These are phyloP conservation scores for Mizuhopecten yessoensis DNA, from an alignment of 1,140 invertebrate species.

Conservation along the genomic window DNA sequence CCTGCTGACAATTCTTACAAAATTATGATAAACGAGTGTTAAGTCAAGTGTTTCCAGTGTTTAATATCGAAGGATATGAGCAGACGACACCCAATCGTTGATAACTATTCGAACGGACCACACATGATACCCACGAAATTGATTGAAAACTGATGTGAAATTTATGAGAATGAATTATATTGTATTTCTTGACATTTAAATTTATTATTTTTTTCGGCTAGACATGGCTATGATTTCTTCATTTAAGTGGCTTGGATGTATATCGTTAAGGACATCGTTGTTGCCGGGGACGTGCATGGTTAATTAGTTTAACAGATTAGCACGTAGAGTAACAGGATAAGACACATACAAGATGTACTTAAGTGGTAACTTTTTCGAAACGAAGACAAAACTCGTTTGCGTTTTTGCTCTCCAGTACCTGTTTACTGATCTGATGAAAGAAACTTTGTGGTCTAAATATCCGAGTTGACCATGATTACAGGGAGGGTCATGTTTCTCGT, in stretches of 20 bases:
- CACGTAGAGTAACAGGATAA: not conserved
- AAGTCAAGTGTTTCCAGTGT: not conserved
- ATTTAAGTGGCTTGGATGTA: not conserved
- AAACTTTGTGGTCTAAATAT: not conserved
- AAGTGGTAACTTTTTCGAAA: not conserved
- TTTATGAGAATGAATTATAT: constrained; percentile 30
- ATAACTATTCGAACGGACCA: not conserved
- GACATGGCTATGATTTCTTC: not conserved
- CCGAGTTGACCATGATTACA: not conserved
- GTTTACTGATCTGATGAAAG: constrained; percentile 17
- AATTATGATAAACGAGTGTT: constrained; percentile 6
- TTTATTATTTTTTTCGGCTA: not conserved
- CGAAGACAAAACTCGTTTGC: not conserved
- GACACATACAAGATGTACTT: not conserved
- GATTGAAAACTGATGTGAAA: constrained; percentile 22
- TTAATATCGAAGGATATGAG: not conserved
- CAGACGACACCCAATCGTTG: not conserved
- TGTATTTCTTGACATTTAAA: constrained; percentile 36
- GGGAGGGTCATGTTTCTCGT: not conserved
- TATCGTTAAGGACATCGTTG: not conserved
- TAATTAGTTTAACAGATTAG: not conserved
- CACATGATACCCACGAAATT: not conserved
- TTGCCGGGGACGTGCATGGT: not conserved
- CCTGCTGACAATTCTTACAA: constrained; percentile 8
- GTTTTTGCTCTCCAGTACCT: not conserved